phyloP scores from a whole-genome alignment of 1,140 invertebrate genomes.

The Eulimnadia texana region DNA sequence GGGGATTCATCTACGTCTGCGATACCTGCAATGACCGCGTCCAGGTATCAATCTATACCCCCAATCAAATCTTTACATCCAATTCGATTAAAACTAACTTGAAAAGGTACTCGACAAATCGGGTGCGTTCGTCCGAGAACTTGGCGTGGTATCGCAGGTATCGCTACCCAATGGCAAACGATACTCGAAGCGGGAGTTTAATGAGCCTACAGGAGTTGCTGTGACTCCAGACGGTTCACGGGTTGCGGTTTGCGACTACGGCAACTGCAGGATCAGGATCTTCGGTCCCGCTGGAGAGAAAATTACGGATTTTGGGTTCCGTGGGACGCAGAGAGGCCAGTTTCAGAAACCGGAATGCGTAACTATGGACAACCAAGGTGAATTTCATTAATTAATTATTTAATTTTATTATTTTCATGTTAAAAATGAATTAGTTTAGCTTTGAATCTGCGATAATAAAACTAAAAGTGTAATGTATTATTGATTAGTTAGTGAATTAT shows the following conservation, averaged over 20 bases:
- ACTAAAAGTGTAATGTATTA: too few species aligned
- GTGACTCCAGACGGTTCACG: slow-evolving; percentile 29
- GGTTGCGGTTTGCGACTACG: slow-evolving; percentile 41
- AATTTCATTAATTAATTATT: not conserved
- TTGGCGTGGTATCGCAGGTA: slow-evolving; percentile 28
- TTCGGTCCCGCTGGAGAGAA: slow-evolving; percentile 24
- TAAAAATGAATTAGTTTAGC: not conserved
- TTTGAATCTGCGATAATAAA: too few species aligned
- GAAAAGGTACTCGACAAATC: slow-evolving; percentile 22
- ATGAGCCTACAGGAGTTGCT: slow-evolving; percentile 51
- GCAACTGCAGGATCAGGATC: slow-evolving; percentile 46
- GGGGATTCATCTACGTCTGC: slow-evolving; percentile 49
- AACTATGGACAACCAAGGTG: slow-evolving; percentile 39
- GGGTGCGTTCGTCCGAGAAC: slow-evolving; percentile 33
- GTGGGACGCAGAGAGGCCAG: slow-evolving; percentile 43
- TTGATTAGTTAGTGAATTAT: too few species aligned
- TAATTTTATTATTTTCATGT: slow-evolving; percentile 1
- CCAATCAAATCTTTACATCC: not conserved
- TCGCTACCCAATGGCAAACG: slow-evolving; percentile 18
- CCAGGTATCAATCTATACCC: slow-evolving; percentile 26
- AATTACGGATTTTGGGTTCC: slow-evolving; percentile 37
- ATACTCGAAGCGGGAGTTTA: slow-evolving; percentile 34
- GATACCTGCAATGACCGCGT: slow-evolving; percentile 60
- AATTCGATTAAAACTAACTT: not conserved
- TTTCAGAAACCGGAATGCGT: slow-evolving; percentile 50